Evolutionary conservation across 2,113 vertebrate genomes (phyloP), one percentile per base, ranked within the genome.

Genomic region (Sinocyclocheilus rhinocerous): DNA sequence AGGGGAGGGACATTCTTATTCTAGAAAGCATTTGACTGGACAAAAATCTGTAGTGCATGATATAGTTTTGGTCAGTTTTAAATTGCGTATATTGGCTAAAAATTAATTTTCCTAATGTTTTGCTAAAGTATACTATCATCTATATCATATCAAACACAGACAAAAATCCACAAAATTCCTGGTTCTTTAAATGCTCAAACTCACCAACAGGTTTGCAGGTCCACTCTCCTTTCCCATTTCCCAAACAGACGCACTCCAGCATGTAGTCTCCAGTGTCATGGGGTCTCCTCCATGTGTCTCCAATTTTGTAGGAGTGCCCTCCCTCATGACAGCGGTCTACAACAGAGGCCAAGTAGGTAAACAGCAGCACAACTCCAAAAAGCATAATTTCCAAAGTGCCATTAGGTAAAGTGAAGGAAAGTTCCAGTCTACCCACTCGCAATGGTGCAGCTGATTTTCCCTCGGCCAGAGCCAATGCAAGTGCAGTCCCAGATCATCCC

Each of bases 401-500:
- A 57, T 33, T 29, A 55, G 20, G 59, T 57, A 55, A 18, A 57
- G 4, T 26, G 18, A 75, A 18, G 76, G 52, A 78, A 84, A 69
- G 75, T 83, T 83, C 48, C 33, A 83, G 48, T 83, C 39, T 73
- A 90, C 97, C 93, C 94, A 99, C 98, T 99, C 93, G 96, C 97
- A 84, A 98, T 99, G 61, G 97, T 99, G 42, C 98, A 99, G 93
- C 97, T 99, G 92, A 99, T 99, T 91, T 98, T 96, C 13, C 95
- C 96, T 86, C 94, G 94, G n/a, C 97, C 96, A 15, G 97, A 97
- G 76, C 98, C 97, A 6, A 99, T 97, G 78, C 98, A 99, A 48
- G 98, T 99, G 92, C 98, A 99, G 93, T 99, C 98, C 98, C 98
- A 99, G 86, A 99, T 99, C 96, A 99, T 97, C 76, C 95, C 95